Percentiles rank a stretch among this genome's conserved stretches.
Evolutionary conservation across 2,113 vertebrate species (phyloP).

Genomic region (Lasiurus cinereus): DNA sequence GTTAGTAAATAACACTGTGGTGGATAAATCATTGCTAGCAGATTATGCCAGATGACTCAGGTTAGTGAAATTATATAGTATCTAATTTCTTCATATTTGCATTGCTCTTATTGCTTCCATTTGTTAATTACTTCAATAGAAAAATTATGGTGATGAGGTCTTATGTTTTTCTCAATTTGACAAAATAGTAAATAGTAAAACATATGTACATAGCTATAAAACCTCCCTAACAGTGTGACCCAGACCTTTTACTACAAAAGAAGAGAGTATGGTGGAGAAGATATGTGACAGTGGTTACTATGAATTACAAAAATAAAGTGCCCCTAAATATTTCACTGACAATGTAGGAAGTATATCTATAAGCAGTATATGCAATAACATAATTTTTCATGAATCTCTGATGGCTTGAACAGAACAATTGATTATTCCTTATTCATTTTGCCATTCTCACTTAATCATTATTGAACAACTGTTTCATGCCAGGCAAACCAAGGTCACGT

Average conservation of each 20-base stretch:
- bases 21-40: not conserved
- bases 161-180: not conserved
- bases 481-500: not conserved
- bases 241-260: not conserved
- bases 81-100: not conserved
- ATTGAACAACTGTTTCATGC: not conserved
- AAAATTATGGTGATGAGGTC: not conserved
- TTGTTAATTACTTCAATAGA: conserved; percentile 16
- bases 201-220: not conserved
- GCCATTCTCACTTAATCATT: not conserved
- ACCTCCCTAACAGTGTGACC: not conserved
- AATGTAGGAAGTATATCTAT: not conserved
- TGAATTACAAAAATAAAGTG: conserved; percentile 31
- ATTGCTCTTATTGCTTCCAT: not conserved
- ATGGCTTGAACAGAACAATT: not conserved
- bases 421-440: not conserved
- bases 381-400: not conserved
- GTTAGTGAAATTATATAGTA: not conserved
- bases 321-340: not conserved
- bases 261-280: not conserved
- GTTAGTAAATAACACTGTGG: not conserved
- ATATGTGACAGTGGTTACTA: not conserved
- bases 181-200: conserved; percentile 22
- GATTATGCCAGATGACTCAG: not conserved
- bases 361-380: not conserved